Evolutionary conservation across 2,888 invertebrate species (phyloP), one percentile per base, ranked within the genome.

Genomic region (Himalopsyche japonica): DNA sequence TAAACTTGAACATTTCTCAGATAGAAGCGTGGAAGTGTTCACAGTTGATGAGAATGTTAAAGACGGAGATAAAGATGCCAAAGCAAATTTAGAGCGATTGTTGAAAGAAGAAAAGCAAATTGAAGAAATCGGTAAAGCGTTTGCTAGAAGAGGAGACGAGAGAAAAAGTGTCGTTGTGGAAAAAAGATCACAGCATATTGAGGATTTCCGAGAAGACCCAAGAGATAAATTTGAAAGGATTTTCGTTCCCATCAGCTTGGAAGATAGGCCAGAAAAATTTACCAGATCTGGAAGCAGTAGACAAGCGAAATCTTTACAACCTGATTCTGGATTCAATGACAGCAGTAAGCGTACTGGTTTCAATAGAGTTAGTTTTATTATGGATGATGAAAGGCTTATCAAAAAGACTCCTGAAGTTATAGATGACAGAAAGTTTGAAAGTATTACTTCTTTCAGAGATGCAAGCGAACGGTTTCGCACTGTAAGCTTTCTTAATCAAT

Each of bases 41-140:
- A 90, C 92, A 57, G 89, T 92, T 76, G 92, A 92, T 88, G 92
- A 92, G 78, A 89, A 89, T 0, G 91, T 90, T 82, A 88, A 88
- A 82, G 76, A 76, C 87, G 89, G 89, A 0, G 91, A 91, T 1
- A 92, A 91, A 85, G 85, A 87, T 48, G 85, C 82, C 4, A 82
- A 89, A 81, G 87, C 91, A 0, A 90, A 92, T 87, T 87, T 90
- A 1, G 92, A 91, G 88, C 91, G 91, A 76, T 88, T 92, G 78
- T 91, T 92, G 88, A 92, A 92, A 0, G 92, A 92, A 88, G 92
- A 92, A 81, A 90, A 89, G 80, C 92, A 92, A 87, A 92, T 92
- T 57, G 92, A 92, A 88, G 92, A 91, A 34, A 92, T 92, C 32
- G 92, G 92, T 0, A 89, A 92, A 85, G 88, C 92, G 20, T 82